These are phyloP conservation scores for Panagrolaimus sp. DNA, from an alignment of 1,140 invertebrate species.

Conservation along the genomic window DNA sequence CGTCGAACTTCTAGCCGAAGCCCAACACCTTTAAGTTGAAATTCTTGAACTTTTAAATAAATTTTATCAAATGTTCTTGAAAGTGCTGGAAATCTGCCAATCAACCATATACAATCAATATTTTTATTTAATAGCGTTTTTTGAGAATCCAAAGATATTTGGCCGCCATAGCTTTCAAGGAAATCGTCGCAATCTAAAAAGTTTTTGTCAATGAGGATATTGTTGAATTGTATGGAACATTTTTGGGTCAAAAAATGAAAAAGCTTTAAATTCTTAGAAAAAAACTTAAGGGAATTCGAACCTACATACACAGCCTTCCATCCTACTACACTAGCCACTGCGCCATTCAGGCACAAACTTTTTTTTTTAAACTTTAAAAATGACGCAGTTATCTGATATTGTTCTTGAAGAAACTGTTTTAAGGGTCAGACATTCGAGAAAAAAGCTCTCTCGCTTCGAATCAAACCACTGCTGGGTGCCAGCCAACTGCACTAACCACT, in stretches of 20 bases:
- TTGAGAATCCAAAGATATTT: slow-evolving; percentile 29
- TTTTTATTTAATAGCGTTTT: slow-evolving; percentile 26
- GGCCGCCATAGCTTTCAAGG: slow-evolving; percentile 40
- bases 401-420: too few species aligned
- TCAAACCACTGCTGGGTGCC: too few species aligned
- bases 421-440: too few species aligned
- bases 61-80: slow-evolving; percentile 40
- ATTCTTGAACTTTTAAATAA: slow-evolving; percentile 46
- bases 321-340: not conserved
- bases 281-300: slow-evolving; percentile 6
- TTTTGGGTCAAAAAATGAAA: too few species aligned
- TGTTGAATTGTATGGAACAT: too few species aligned
- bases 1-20: slow-evolving; percentile 38
- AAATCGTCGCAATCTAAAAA: slow-evolving; percentile 47
- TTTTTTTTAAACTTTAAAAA: too few species aligned
- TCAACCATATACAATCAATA: slow-evolving; percentile 50
- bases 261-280: too few species aligned
- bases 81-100: slow-evolving; percentile 24
- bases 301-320: not conserved
- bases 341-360: too few species aligned
- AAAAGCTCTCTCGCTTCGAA: too few species aligned
- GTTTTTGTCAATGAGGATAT: too few species aligned
- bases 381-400: too few species aligned
- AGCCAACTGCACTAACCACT: not conserved
- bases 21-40: slow-evolving; percentile 34